Evolutionary conservation across 2,797 vertebrate genomes (phyloP).

Genomic region (Heteromormyrus szaboi): DNA sequence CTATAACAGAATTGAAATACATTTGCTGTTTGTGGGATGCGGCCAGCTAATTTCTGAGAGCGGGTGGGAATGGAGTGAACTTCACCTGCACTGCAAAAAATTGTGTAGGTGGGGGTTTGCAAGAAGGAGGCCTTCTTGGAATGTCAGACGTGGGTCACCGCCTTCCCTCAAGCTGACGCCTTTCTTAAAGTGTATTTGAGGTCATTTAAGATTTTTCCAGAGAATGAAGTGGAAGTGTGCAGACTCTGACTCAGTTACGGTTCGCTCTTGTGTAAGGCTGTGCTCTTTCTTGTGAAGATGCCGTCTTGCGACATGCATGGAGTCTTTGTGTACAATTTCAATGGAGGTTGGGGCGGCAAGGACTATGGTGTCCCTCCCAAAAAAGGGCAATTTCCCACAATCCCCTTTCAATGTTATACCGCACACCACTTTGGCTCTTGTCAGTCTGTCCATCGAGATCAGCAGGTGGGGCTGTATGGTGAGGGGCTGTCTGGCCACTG

Average conservation of each 20-base stretch:
- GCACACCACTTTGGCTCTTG: background rate
- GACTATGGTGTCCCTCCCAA: background rate
- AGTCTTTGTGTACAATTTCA: background rate
- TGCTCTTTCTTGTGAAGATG: background rate
- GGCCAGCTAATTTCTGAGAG: background rate
- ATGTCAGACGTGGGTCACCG: background rate
- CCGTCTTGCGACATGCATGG: background rate
- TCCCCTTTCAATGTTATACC: background rate
- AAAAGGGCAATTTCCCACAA: background rate
- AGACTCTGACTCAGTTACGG: background rate
- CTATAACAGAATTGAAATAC: background rate
- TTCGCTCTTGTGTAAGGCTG: background rate
- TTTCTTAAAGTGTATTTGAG: background rate
- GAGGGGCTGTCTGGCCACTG: background rate
- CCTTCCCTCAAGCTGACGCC: background rate
- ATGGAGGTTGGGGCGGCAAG: background rate
- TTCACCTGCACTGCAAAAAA: background rate
- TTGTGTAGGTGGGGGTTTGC: background rate
- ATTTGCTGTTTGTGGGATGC: background rate
- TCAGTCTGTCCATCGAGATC: background rate
- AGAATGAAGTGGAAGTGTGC: background rate
- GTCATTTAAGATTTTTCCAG: background rate
- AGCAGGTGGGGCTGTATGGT: background rate
- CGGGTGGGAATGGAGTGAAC: background rate
- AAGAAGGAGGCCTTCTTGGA: background rate